Conservation (phyloP, 2,113 vertebrate genomes). For the Hyperoodon ampullatus region DNA sequence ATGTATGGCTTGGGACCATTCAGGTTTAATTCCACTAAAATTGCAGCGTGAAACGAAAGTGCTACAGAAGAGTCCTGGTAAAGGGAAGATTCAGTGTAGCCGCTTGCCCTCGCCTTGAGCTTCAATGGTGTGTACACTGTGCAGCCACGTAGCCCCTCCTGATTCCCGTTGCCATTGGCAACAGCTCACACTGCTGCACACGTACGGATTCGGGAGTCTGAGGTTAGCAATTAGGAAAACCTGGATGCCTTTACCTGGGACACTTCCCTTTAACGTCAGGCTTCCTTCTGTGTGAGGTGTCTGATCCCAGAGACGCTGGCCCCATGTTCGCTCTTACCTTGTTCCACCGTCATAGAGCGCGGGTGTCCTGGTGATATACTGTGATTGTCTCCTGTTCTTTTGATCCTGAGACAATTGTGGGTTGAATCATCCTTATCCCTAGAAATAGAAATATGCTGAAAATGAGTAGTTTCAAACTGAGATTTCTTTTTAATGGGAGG, state of each 20-base stretch:
- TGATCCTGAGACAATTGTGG: fast-evolving
- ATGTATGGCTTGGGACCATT: not conserved
- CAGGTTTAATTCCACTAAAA: not conserved
- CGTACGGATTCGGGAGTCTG: not conserved
- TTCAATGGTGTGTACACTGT: fast-evolving
- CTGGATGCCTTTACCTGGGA: not conserved
- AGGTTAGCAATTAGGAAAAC: not conserved
- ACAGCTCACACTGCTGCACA: not conserved
- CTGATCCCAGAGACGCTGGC: too few species aligned
- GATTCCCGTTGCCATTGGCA: not conserved
- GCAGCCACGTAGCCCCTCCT: not conserved
- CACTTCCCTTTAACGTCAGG: not conserved
- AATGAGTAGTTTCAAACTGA: not conserved
- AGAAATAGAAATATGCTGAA: not conserved
- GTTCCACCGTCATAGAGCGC: not conserved
- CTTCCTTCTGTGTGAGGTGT: not conserved
- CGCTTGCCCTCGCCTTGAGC: not conserved
- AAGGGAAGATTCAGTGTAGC: not conserved
- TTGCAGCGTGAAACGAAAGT: not conserved
- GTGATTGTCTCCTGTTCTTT: not conserved
- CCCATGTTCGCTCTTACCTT: not conserved
- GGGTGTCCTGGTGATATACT: not conserved
- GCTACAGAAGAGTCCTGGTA: not conserved
- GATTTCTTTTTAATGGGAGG: not conserved
- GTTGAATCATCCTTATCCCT: not conserved